phyloP scores from a whole-genome alignment of 2,797 vertebrate species.

The Sylvilagus floridanus region DNA sequence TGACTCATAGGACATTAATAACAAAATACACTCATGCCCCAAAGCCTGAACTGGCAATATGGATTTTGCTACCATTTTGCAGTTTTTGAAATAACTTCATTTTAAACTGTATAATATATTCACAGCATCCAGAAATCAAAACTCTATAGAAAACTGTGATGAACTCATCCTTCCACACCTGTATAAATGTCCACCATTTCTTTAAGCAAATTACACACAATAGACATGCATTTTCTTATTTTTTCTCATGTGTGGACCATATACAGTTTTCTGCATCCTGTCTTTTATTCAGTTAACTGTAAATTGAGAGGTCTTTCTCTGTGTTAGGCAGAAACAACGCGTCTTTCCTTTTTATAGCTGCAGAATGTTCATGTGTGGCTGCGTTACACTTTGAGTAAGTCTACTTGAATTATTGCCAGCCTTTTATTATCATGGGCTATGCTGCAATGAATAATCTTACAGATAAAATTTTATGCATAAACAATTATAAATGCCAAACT shows the following conservation, averaged over 20 bases:
- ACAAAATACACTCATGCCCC: not conserved
- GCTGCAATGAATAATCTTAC: not conserved
- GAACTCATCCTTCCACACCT: not conserved
- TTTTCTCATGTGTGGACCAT: not conserved
- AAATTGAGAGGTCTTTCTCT: not conserved
- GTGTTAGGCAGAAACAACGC: not conserved
- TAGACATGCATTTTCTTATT: not conserved
- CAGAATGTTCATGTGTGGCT: not conserved
- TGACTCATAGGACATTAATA: not conserved
- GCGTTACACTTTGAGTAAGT: not conserved
- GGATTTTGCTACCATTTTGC: not conserved
- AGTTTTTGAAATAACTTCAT: not conserved
- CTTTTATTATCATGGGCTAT: not conserved
- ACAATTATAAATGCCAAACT: not conserved
- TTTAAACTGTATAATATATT: not conserved
- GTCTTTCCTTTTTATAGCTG: not conserved
- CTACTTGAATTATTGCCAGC: not conserved
- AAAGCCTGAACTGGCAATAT: not conserved
- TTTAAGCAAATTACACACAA: conserved; percentile 13
- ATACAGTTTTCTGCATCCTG: not conserved
- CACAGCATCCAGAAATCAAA: not conserved
- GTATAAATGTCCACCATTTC: not conserved
- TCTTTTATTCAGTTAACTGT: not conserved
- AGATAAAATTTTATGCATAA: not conserved
- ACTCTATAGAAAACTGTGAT: conserved; percentile 1